Conservation (phyloP, 2,888 invertebrate species). For the Volucella zonaria region DNA sequence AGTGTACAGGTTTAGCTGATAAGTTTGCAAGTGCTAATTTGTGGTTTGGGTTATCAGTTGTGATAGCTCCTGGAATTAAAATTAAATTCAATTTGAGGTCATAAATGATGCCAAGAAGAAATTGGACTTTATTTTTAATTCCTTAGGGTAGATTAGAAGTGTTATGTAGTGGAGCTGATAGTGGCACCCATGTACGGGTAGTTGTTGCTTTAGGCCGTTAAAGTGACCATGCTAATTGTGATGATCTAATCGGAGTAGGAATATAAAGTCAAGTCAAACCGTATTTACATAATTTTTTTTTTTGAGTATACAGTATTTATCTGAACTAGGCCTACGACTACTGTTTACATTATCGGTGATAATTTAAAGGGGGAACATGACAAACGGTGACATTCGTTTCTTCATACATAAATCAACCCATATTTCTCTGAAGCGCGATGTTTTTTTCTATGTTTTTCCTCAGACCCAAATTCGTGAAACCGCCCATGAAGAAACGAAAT, state of each 20-base stretch:
- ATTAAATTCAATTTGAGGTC: conserved; percentile 14
- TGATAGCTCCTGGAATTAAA: background rate
- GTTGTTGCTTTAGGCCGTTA: background rate
- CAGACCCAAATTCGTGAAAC: too few species aligned
- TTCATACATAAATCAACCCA: too few species aligned
- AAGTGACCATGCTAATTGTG: conserved; percentile 22
- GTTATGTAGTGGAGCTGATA: background rate
- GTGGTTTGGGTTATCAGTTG: background rate
- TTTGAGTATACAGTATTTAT: too few species aligned
- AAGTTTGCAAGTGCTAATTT: background rate
- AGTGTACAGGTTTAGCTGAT: background rate
- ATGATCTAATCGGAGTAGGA: conserved; percentile 25
- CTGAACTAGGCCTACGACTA: too few species aligned
- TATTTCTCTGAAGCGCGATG: too few species aligned
- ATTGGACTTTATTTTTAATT: background rate
- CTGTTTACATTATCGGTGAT: too few species aligned
- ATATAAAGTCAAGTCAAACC: background rate
- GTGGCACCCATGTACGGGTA: background rate
- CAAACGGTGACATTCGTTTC: too few species aligned
- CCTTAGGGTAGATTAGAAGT: background rate
- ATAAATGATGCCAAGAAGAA: conserved; percentile 1
- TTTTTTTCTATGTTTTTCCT: too few species aligned
- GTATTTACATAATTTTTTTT: conserved; percentile 9
- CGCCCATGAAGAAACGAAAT: too few species aligned
- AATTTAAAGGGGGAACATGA: too few species aligned